phyloP scores from a whole-genome alignment of 1,140 invertebrate species.

The Musca vetustissima region DNA sequence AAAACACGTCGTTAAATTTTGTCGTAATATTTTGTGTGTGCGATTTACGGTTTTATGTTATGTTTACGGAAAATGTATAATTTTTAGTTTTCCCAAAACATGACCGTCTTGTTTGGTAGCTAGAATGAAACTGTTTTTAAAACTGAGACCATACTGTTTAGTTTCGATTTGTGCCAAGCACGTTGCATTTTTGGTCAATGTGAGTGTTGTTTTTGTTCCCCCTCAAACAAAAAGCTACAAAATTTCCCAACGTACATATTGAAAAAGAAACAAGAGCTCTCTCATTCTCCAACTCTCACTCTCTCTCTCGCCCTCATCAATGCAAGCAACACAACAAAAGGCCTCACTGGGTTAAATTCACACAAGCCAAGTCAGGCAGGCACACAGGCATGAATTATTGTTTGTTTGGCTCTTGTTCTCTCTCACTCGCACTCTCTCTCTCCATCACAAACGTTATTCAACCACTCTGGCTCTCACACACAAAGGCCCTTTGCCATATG shows the following conservation, averaged over 20 bases:
- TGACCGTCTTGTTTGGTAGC: constrained; percentile 5
- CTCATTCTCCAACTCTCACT: too few species aligned
- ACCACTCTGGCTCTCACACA: not conserved
- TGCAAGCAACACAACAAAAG: too few species aligned
- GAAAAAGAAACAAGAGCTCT: too few species aligned
- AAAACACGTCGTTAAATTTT: not conserved
- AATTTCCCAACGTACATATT: too few species aligned
- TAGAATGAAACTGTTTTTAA: constrained; percentile 14
- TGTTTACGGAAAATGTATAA: constrained; percentile 38
- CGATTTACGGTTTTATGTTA: not conserved
- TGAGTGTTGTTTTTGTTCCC: not conserved
- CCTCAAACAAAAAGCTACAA: too few species aligned
- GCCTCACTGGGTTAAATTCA: too few species aligned
- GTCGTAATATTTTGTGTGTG: not conserved
- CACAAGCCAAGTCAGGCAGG: too few species aligned
- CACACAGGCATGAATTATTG: too few species aligned
- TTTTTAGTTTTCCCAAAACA: constrained; percentile 10
- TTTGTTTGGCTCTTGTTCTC: too few species aligned
- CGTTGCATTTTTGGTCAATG: constrained; percentile 2
- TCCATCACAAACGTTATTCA: not conserved
- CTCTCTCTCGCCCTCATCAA: too few species aligned
- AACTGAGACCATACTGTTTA: not conserved
- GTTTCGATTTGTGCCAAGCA: constrained; percentile 13
- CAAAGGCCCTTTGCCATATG: not conserved
- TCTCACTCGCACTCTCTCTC: too few species aligned